phyloP scores from a whole-genome alignment of 2,888 invertebrate genomes.

The Sisyra nigra region DNA sequence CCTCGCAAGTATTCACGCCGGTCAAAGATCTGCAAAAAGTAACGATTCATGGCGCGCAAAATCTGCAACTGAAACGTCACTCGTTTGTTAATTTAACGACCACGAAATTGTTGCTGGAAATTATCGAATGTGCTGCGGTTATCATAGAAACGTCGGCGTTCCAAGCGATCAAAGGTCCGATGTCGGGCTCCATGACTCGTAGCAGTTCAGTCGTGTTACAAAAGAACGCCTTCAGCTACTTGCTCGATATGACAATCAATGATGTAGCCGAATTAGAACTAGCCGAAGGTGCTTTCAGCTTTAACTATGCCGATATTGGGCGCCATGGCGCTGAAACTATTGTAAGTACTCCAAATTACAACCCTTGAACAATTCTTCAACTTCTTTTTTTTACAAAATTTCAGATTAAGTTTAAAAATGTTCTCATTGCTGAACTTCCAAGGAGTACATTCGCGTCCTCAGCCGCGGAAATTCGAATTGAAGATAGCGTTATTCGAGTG shows the following conservation, averaged over 20 bases:
- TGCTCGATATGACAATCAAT: constrained; percentile 39
- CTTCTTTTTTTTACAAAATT: too few species aligned
- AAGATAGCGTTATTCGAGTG: constrained; percentile 34
- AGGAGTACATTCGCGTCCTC: constrained; percentile 45
- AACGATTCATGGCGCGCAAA: constrained; percentile 32
- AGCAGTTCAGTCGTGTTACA: constrained; percentile 41
- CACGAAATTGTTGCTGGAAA: constrained; percentile 39
- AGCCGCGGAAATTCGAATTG: constrained; percentile 40
- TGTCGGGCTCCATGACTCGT: constrained; percentile 40
- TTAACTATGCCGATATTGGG: constrained; percentile 33
- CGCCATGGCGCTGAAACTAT: constrained; percentile 41
- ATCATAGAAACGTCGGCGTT: constrained; percentile 46
- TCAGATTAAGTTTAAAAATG: constrained; percentile 48
- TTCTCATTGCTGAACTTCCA: constrained; percentile 40
- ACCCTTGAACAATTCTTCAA: too few species aligned
- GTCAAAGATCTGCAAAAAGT: constrained; percentile 37
- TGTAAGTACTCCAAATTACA: constrained; percentile 21
- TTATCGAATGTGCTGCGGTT: constrained; percentile 39
- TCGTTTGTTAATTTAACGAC: constrained; percentile 44
- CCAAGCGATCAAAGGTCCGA: constrained; percentile 43
- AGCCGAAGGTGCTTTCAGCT: constrained; percentile 42
- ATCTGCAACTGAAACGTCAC: constrained; percentile 36
- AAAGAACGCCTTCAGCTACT: constrained; percentile 47
- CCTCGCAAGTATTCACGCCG: constrained; percentile 36
- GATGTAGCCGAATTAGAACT: constrained; percentile 39